These are phyloP conservation scores for Lepilemur septentrionalis DNA, from an alignment of 2,797 vertebrate species.

Conservation along the genomic window DNA sequence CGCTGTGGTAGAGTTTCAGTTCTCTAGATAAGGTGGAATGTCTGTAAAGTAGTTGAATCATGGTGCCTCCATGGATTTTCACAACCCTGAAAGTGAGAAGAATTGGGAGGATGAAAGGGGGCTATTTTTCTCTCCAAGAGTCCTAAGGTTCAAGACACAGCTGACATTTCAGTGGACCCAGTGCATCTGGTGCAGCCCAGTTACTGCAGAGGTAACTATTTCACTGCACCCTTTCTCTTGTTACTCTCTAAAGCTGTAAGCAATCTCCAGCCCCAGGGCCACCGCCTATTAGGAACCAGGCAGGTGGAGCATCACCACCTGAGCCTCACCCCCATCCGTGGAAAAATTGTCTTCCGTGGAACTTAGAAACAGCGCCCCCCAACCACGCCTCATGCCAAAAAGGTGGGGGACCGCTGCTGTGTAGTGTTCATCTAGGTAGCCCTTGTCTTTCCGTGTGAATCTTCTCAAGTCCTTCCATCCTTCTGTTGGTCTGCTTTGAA, in stretches of 20 bases:
- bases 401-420: not conserved
- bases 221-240: not conserved
- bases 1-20: slow-evolving; percentile 15
- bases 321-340: too few relatives aligned
- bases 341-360: too few relatives aligned
- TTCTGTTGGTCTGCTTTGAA: slow-evolving; percentile 60
- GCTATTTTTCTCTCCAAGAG: not conserved
- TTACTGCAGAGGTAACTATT: not conserved
- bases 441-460: slow-evolving; percentile 34
- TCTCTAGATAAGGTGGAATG: slow-evolving; percentile 34
- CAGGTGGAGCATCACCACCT: too few relatives aligned
- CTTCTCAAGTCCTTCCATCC: slow-evolving; percentile 30
- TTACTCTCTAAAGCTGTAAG: not conserved
- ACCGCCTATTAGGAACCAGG: too few relatives aligned
- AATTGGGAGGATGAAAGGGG: slow-evolving; percentile 4
- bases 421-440: not conserved
- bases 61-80: slow-evolving; percentile 25
- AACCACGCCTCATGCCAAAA: too few relatives aligned
- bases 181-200: not conserved
- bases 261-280: too few relatives aligned
- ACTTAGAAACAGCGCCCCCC: too few relatives aligned
- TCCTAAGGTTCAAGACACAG: slow-evolving; percentile 55
- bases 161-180: not conserved
- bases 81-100: not conserved
- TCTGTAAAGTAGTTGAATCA: not conserved